These are phyloP conservation scores for Danionella dracula DNA, from an alignment of 2,797 vertebrate genomes.

Conservation along the genomic window DNA sequence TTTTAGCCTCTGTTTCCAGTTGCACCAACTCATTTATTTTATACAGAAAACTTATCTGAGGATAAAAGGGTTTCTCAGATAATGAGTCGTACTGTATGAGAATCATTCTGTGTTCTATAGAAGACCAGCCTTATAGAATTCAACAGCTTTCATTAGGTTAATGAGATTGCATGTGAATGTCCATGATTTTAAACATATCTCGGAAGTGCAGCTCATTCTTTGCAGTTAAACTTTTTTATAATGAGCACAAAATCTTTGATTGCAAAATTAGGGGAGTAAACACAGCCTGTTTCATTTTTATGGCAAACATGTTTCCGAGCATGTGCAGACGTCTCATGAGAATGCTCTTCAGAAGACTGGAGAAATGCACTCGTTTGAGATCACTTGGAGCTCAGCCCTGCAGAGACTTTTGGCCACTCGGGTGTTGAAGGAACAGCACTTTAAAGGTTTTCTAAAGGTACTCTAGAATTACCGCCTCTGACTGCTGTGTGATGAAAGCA, in stretches of 20 bases:
- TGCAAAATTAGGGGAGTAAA: not conserved
- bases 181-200: not conserved
- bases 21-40: not conserved
- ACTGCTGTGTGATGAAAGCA: slow-evolving; percentile 5
- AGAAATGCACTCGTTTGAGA: not conserved
- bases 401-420: not conserved
- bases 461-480: not conserved
- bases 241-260: not conserved
- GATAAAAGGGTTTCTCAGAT: not conserved
- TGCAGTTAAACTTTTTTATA: not conserved
- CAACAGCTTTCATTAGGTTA: not conserved
- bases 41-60: not conserved
- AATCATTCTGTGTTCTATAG: not conserved
- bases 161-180: not conserved
- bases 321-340: not conserved
- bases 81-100: not conserved
- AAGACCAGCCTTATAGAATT: not conserved
- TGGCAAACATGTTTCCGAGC: not conserved
- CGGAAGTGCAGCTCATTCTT: not conserved
- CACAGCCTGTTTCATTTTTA: not conserved
- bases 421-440: slow-evolving; percentile 7
- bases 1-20: not conserved
- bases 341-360: not conserved
- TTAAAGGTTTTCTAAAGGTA: slow-evolving; percentile 1
- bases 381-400: not conserved